Evolutionary conservation across 2,113 vertebrate genomes (phyloP).

Genomic region (Galeopterus variegatus): DNA sequence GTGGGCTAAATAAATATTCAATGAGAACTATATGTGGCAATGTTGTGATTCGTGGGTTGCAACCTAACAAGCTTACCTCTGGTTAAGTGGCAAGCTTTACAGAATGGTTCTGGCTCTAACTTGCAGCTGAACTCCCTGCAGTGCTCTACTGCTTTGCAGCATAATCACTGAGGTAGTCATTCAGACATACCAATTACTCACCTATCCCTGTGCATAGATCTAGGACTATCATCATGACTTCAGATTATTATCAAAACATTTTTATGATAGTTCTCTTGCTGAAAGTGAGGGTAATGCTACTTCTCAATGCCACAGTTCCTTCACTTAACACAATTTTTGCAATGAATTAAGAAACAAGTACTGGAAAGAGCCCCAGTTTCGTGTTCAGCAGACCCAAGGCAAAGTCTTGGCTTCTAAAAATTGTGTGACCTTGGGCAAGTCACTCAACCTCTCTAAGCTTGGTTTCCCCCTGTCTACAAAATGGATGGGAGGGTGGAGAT

Average conservation of each 20-base stretch:
- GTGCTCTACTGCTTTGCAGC: accelerated
- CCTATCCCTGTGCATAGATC: neutral
- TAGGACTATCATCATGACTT: neutral
- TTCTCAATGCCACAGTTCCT: neutral
- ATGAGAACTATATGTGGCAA: neutral
- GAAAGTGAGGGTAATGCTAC: neutral
- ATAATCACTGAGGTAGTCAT: neutral
- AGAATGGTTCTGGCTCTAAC: neutral
- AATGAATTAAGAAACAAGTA: constrained; percentile 11
- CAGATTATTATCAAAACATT: neutral
- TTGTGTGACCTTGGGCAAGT: neutral
- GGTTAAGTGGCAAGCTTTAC: neutral
- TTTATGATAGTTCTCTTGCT: neutral
- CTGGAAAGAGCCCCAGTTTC: neutral
- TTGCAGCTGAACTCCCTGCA: neutral
- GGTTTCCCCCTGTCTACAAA: neutral
- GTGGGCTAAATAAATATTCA: neutral
- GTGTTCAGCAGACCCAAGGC: neutral
- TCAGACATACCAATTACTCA: neutral
- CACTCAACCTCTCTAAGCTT: neutral
- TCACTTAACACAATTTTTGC: neutral
- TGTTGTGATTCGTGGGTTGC: neutral
- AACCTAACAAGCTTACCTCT: neutral
- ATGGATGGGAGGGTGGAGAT: too few relatives aligned
- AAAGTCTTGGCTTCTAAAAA: neutral